These are phyloP conservation scores for Prochilodus magdalenae DNA, from an alignment of 2,113 vertebrate species.

Conservation along the genomic window DNA sequence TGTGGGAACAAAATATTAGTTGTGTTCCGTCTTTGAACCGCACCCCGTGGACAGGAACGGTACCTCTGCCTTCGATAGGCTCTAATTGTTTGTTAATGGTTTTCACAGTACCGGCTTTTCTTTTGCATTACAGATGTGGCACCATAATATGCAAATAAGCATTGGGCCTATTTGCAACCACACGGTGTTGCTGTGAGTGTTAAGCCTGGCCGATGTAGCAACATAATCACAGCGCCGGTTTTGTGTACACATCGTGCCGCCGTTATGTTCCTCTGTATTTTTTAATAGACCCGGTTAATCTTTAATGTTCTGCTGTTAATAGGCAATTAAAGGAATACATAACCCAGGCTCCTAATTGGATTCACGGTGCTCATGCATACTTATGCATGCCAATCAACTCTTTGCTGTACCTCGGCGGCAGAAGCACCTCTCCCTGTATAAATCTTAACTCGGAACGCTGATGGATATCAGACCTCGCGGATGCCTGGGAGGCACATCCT, in stretches of 20 bases:
- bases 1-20: neutral
- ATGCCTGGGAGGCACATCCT: neutral
- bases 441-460: neutral
- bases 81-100: too few relatives aligned
- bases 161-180: too few relatives aligned
- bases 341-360: conserved; percentile 12
- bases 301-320: neutral
- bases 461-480: neutral
- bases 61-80: too few relatives aligned
- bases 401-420: neutral
- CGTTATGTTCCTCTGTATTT: neutral
- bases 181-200: too few relatives aligned
- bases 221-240: neutral
- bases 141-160: too few relatives aligned
- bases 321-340: neutral
- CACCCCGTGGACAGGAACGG: too few relatives aligned
- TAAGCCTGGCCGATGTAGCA: too few relatives aligned
- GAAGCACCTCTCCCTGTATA: neutral
- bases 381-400: neutral
- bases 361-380: neutral
- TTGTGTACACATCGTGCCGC: neutral
- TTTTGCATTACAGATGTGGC: too few relatives aligned
- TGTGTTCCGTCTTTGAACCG: too few relatives aligned
- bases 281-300: neutral
- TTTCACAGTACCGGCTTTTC: too few relatives aligned